Evolutionary conservation across 2,113 vertebrate genomes (phyloP).

Genomic region (Carassius auratus): DNA sequence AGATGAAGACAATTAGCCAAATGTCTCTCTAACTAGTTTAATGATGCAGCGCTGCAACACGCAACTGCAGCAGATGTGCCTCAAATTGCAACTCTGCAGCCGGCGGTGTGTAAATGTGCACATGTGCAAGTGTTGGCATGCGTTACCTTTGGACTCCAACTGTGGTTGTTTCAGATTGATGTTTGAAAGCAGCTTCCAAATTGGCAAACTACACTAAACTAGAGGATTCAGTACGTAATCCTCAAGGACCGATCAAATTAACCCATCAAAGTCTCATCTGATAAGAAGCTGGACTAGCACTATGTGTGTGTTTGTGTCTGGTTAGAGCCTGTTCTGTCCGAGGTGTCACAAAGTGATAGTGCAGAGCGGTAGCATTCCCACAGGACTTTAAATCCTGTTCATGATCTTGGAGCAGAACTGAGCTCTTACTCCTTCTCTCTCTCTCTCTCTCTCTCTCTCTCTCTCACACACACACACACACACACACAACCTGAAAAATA

Average conservation of each 20-base stretch:
- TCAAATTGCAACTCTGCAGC: slow-evolving; percentile 15
- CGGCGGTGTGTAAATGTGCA: slow-evolving; percentile 3
- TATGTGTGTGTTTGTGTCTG: background rate
- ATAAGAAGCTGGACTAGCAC: slow-evolving; percentile 20
- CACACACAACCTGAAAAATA: background rate
- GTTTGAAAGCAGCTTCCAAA: slow-evolving; percentile 23
- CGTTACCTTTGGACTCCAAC: background rate
- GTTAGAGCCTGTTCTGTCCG: background rate
- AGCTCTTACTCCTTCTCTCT: slow-evolving; percentile 7
- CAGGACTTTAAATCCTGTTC: slow-evolving; percentile 30
- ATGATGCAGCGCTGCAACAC: background rate
- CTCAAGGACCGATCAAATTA: slow-evolving; percentile 31
- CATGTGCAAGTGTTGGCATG: slow-evolving; percentile 12
- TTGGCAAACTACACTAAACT: slow-evolving; percentile 1
- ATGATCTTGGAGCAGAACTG: slow-evolving; percentile 37
- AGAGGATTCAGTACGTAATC: slow-evolving; percentile 8
- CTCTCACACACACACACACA: background rate
- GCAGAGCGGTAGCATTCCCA: slow-evolving; percentile 24
- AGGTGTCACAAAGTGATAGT: slow-evolving; percentile 40
- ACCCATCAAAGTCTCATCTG: slow-evolving; percentile 24
- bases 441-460: background rate
- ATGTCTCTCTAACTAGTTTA: background rate
- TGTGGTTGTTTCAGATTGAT: slow-evolving; percentile 29
- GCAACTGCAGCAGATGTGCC: slow-evolving; percentile 32
- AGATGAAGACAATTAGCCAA: slow-evolving; percentile 32